Conservation (phyloP, 2,113 vertebrate genomes). For the Epinephelus lanceolatus region DNA sequence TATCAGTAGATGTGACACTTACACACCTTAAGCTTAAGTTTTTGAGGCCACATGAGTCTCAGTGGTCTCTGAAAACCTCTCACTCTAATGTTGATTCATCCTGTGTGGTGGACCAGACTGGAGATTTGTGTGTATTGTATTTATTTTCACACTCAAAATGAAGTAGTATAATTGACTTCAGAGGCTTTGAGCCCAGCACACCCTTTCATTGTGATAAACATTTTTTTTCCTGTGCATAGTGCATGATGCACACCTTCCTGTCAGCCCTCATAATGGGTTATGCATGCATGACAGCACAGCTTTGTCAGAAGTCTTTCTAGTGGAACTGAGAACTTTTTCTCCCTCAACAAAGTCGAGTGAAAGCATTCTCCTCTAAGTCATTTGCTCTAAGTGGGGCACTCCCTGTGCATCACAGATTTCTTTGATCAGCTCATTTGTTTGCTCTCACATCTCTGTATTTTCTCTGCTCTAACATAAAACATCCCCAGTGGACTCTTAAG, state of each 20-base stretch:
- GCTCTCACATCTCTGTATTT: background rate
- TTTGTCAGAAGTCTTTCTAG: slow-evolving; percentile 20
- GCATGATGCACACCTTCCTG: slow-evolving; percentile 34
- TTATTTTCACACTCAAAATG: slow-evolving; percentile 4
- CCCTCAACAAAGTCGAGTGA: background rate
- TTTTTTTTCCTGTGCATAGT: background rate
- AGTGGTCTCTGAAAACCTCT: slow-evolving; percentile 3
- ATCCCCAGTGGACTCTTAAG: background rate
- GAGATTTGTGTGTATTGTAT: background rate
- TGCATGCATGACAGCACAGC: slow-evolving; percentile 22
- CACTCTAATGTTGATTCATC: background rate
- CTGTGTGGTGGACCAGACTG: background rate
- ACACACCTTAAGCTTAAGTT: background rate
- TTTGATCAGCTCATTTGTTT: background rate
- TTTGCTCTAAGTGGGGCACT: background rate
- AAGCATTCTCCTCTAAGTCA: background rate
- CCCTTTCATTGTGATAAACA: slow-evolving; percentile 12
- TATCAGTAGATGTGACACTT: slow-evolving; percentile 53
- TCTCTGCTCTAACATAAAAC: background rate
- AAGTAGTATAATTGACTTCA: slow-evolving; percentile 7
- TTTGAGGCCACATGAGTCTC: background rate
- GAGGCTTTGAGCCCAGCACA: slow-evolving; percentile 6
- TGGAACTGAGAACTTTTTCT: slow-evolving; percentile 8
- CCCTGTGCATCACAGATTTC: background rate
- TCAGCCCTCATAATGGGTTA: background rate